Base-by-base conservation (phyloP, 2,888 invertebrate species). In the Aproaerema taeniolella region DNA sequence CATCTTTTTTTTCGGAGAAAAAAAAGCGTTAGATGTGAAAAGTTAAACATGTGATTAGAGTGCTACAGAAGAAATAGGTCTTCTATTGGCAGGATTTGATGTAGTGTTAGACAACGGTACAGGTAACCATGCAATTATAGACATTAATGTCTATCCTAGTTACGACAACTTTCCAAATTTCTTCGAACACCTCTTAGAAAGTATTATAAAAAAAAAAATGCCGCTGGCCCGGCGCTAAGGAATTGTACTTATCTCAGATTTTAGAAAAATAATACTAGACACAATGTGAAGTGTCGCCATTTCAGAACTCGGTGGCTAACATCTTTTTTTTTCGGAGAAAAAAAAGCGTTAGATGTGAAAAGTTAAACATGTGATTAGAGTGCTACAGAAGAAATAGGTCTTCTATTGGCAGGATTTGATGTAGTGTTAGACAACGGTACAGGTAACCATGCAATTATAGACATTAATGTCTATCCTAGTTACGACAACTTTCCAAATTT, bases 141-240 rank as follows among this genome's bases (percentile, higher is more conserved):
- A 96, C 72, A 93, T 95, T 38, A 96, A 96, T 70, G 91, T 92
- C 10, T 96, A 93, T 79, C 96, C 96, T 31, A 92, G 93, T 48
- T 95, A 94, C 53, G 94, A 94, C 64, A 93, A 92, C 39, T 94
- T 92, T 63, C 92, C 93, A 1, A 89, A 93, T 62, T 93, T 93
- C 61, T 93, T 92, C 55, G 89, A 91, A 49, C 88, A 91, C 58
- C 79, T 95, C 15, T 72, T 92, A 46, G 88, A 89, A 37, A 90
- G 90, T 57, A 89, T 93, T 43, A n/a, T n/a, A n/a, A n/a, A n/a
- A n/a, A n/a, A n/a, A n/a, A n/a, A n/a, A n/a, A n/a, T n/a, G n/a
- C n/a, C n/a, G n/a, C n/a, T n/a, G n/a, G n/a, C n/a, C n/a, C n/a
- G n/a, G n/a, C n/a, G n/a, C n/a, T n/a, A n/a, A n/a, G n/a, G n/a